Evolutionary conservation across 2,888 invertebrate genomes (phyloP).

Genomic region (Amiota minor): DNA sequence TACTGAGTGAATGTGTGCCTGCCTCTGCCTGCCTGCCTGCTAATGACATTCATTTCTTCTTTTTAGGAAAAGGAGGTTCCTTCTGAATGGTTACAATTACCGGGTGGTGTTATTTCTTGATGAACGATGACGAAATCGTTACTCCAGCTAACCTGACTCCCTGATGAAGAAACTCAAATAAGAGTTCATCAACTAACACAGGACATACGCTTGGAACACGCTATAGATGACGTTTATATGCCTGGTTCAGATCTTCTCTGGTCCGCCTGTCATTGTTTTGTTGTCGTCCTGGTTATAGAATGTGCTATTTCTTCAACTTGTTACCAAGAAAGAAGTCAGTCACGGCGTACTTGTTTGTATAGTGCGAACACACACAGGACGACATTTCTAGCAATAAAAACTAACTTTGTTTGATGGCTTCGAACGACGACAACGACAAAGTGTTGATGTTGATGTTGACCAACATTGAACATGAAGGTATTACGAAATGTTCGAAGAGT

Average conservation of each 20-base stretch:
- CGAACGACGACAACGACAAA: constrained; percentile 9
- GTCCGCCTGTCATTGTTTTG: not conserved
- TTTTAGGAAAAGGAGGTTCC: not conserved
- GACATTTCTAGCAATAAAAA: constrained; percentile 14
- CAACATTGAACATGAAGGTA: constrained; percentile 13
- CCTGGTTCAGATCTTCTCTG: too few species aligned
- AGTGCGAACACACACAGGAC: not conserved
- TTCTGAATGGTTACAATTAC: not conserved
- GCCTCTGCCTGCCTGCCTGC: not conserved
- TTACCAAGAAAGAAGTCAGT: not conserved
- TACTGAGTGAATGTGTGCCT: not conserved
- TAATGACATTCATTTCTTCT: not conserved
- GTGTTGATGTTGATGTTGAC: not conserved
- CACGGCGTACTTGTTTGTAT: not conserved
- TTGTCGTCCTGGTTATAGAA: too few species aligned
- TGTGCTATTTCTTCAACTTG: not conserved
- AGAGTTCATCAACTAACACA: not conserved
- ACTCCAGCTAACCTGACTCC: constrained; percentile 17
- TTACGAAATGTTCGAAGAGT: not conserved
- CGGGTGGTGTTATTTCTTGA: constrained; percentile 28
- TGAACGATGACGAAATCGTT: constrained; percentile 61
- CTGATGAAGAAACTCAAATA: constrained; percentile 31
- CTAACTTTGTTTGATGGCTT: constrained; percentile 22
- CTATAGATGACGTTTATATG: constrained; percentile 43
- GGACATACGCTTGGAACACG: constrained; percentile 37